Conservation (phyloP, 35 echinoderm and acorn worm genomes). For the Apostichopus californicus region DNA sequence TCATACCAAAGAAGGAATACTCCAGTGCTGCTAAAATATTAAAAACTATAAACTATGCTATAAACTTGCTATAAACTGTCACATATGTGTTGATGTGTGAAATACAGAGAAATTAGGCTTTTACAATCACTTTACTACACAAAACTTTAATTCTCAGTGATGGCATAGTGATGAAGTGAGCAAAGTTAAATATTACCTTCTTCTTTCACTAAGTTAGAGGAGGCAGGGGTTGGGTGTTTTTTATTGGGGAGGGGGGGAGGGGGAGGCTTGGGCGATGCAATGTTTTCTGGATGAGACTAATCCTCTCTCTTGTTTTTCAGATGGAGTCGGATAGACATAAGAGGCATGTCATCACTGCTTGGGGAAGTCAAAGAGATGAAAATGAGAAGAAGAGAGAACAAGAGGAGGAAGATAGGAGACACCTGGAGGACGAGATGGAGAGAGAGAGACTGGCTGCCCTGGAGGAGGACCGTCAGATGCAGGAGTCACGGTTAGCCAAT, state of each 20-base stretch:
- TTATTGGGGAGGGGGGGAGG: too few relatives aligned
- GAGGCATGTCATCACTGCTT: constrained; percentile 78
- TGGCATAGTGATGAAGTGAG: too few relatives aligned
- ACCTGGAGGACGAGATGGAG: constrained; percentile 77
- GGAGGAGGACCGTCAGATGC: constrained; percentile 70
- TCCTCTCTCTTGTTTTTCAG: constrained; percentile 24
- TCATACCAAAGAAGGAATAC: too few relatives aligned
- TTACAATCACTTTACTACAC: too few relatives aligned
- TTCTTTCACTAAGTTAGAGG: not conserved
- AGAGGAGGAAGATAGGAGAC: constrained; percentile 66
- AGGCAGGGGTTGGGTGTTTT: not conserved
- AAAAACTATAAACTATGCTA: too few relatives aligned
- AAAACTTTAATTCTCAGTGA: too few relatives aligned
- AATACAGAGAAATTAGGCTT: too few relatives aligned
- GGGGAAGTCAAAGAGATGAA: constrained; percentile 81
- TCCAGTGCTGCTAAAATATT: too few relatives aligned
- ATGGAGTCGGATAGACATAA: constrained; percentile 88
- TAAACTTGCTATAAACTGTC: too few relatives aligned
- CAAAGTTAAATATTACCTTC: not conserved
- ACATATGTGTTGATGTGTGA: too few relatives aligned
- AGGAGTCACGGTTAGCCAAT: constrained; percentile 74
- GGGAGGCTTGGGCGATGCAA: not conserved
- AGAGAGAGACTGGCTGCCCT: constrained; percentile 74
- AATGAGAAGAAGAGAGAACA: constrained; percentile 53
- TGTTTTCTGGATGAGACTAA: not conserved